Base-by-base conservation (phyloP, 2,888 invertebrate species). In the Hetaerina titia region DNA sequence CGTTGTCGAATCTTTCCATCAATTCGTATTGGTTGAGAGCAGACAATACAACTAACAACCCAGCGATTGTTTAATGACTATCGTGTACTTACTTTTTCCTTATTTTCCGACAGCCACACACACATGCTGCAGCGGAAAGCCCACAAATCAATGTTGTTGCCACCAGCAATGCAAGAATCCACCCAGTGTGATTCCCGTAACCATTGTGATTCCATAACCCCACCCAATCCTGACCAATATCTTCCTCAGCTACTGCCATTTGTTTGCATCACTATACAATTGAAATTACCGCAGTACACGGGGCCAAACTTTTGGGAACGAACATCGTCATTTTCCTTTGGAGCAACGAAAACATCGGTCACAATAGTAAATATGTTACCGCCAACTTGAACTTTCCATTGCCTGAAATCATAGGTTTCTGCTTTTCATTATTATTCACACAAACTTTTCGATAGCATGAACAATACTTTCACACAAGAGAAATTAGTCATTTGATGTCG, bases 101-200 rank as follows among this genome's bases (percentile, higher is more conserved):
- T 96, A 98, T 98, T 96, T 98, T 98, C 96, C 98, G 98, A 97
- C 98, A 98, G 96, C 98, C 98, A 96, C 98, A 98, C 95, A 98
- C 97, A 96, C 98, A 98, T 11, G 92, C 92, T 56, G 92, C 92
- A 22, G 92, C 92, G 45, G 92, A 69, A 7, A 92, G 69, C 45
- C 92, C 92, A 13, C 92, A 92, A 25, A 92, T n/a, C 45, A 92
- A 69, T 0, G 69, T 63, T 45, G 69, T 56, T 13, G 69, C 45
- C 11, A 69, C 92, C 57, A 92, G 63, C 69, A 92, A 25, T 17
- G 69, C 69, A 56, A 92, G 64, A 31, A 92, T 64, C 92, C 64
- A 92, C 45, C 92, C 56, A 22, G 92, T 31, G 69, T 92, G 92
- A 92, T 56, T 92, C 13, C 69, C 69, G 31, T 74, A 92, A 8